Evolutionary conservation across 2,888 invertebrate genomes (phyloP), one percentile per base, ranked within the genome.

Genomic region (Campaea margaritaria): DNA sequence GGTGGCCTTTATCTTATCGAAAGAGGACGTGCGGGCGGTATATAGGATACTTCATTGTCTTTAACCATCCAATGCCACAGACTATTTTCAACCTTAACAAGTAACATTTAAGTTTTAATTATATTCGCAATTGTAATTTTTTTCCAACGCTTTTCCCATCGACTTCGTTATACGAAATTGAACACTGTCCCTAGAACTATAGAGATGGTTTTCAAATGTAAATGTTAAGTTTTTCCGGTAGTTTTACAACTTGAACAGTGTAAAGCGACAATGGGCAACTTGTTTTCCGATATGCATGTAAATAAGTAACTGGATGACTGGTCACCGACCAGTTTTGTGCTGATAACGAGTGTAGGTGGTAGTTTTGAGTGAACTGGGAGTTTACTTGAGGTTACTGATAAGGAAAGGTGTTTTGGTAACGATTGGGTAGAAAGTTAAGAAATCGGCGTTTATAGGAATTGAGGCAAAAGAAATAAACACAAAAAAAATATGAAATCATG

Each of bases 1-100:
- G 83, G 83, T 87, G 82, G 84, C 85, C 86, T 83, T 87, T 92
- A 91, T 92, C 91, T 92, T 89, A 92, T 92, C 91, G 88, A 92
- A 88, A 90, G 90, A 91, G 91, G 91, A 92, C 92, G 92, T 92
- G 89, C 91, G 91, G 91, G 90, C 78, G 81, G 82, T 82, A 84
- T 83, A 86, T 85, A 85, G 79, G 78, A 83, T 81, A 76, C 82
- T 79, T 84, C 83, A 85, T 83, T 88, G 87, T 86, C 79, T 73
- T 75, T 74, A 79, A 82, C 83, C 69, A 75, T 76, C 67, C 60
- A 27, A 39, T 0, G 5, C 0, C 27, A 1, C 62, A 73, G 46
- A 13, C 34, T 0, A 83, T 59, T 64, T 57, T 68, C 8, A 66
- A 79, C 79, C 69, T 15, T 82, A 75, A 59, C 21, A 5, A 0